Evolutionary conservation across 37 sponge, comb jelly and placozoan species (phyloP).

Genomic region (Hormiphora californensis): DNA sequence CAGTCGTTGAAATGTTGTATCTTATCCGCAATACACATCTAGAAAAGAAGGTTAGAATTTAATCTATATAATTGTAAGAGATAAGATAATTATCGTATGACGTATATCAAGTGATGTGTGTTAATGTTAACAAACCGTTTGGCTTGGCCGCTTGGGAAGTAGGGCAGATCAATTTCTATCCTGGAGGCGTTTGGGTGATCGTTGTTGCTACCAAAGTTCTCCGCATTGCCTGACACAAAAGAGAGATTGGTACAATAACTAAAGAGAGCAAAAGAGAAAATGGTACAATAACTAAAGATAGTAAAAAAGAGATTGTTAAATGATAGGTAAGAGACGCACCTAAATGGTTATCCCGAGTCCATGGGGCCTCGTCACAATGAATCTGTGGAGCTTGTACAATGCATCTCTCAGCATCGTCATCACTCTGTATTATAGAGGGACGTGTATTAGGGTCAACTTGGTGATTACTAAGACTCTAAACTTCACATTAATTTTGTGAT

Average conservation of each 20-base stretch:
- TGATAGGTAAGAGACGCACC: neutral
- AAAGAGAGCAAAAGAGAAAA: neutral
- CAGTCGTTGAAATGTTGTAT: slow-evolving; percentile 98
- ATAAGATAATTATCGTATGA: too few species aligned
- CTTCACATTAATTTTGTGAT: too few species aligned
- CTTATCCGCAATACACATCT: neutral
- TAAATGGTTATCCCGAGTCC: slow-evolving; percentile 22
- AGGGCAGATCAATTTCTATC: slow-evolving; percentile 58
- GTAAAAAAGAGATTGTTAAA: too few species aligned
- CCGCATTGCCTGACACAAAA: neutral
- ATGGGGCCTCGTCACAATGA: neutral
- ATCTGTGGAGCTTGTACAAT: slow-evolving; percentile 3
- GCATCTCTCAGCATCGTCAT: neutral
- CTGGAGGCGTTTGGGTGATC: neutral
- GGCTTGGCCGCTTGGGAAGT: slow-evolving; percentile 61
- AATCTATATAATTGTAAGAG: too few species aligned
- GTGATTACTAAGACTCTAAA: too few species aligned
- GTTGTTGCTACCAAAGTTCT: neutral
- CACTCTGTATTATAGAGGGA: neutral
- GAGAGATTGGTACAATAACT: neutral
- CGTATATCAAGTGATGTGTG: too few species aligned
- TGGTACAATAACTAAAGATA: too few species aligned
- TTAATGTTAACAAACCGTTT: too few species aligned
- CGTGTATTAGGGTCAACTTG: too few species aligned
- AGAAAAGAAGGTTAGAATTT: too few species aligned